A percentile compares a stretch with the other conserved stretches of the same genome.
Evolutionary conservation across 2,888 invertebrate genomes (phyloP).

Genomic region (Trichacis sp.): DNA sequence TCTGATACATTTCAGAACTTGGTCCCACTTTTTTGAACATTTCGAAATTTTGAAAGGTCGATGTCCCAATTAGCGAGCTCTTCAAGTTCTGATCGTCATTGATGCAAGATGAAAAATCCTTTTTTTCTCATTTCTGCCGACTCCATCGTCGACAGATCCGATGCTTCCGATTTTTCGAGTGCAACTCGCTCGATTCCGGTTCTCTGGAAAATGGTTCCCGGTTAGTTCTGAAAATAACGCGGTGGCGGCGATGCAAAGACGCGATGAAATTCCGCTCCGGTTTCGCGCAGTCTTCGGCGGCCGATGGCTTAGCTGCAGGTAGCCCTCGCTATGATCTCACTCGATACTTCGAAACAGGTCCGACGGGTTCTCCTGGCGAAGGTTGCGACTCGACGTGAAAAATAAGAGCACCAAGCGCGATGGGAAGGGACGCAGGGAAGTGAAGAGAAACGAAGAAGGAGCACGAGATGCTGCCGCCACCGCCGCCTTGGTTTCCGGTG

Average conservation of each 20-base stretch:
- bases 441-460: conserved; percentile 20
- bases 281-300: conserved; percentile 14
- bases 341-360: conserved; percentile 54
- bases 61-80: too few relatives aligned
- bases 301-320: conserved; percentile 33
- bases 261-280: background rate
- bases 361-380: conserved; percentile 47
- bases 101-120: too few relatives aligned
- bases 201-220: too few relatives aligned
- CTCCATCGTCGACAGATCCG: too few relatives aligned
- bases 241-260: background rate
- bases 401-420: background rate
- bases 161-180: too few relatives aligned
- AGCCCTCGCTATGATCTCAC: conserved; percentile 50
- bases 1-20: too few relatives aligned
- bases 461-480: conserved; percentile 32
- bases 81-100: too few relatives aligned
- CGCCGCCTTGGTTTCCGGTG: conserved; percentile 57
- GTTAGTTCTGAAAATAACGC: background rate
- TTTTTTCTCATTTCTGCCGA: too few relatives aligned
- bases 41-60: too few relatives aligned
- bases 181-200: too few relatives aligned
- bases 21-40: too few relatives aligned
- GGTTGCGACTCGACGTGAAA: background rate
- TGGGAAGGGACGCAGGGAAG: conserved; percentile 11